Evolutionary conservation across 1,140 invertebrate genomes (phyloP).

Genomic region (Drosophila yakuba): DNA sequence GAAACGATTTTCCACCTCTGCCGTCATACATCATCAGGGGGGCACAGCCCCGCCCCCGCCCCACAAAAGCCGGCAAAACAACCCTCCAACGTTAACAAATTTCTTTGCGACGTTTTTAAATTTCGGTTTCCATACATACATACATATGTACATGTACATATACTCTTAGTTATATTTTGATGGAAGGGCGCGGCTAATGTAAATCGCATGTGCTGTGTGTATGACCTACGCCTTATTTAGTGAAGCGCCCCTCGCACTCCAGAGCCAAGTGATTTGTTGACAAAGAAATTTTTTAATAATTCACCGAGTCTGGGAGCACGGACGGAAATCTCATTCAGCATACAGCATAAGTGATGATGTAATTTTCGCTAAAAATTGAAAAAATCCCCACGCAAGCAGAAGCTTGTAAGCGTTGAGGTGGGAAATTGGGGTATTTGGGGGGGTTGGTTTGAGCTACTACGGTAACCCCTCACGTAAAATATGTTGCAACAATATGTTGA

Average conservation of each 20-base stretch:
- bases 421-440: background rate
- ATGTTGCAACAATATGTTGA: constrained; percentile 80
- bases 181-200: constrained; percentile 58
- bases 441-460: background rate
- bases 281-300: constrained; percentile 83
- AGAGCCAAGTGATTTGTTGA: constrained; percentile 77
- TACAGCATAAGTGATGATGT: constrained; percentile 82
- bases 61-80: constrained; percentile 42
- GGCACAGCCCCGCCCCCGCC: background rate
- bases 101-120: constrained; percentile 83
- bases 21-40: constrained; percentile 75
- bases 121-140: constrained; percentile 23
- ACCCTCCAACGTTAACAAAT: constrained; percentile 80
- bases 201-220: constrained; percentile 59
- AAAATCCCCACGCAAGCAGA: constrained; percentile 66
- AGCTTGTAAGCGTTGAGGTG: constrained; percentile 1
- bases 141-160: background rate
- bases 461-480: constrained; percentile 67
- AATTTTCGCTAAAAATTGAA: constrained; percentile 82
- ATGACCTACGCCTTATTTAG: constrained; percentile 72
- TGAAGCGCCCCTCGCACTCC: constrained; percentile 38
- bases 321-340: constrained; percentile 70
- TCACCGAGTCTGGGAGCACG: constrained; percentile 50
- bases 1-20: constrained; percentile 79
- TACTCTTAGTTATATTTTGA: background rate